A percentile compares a stretch with the other conserved stretches of the same genome.
These are phyloP conservation scores for Nemoura dubitans DNA, from an alignment of 2,888 invertebrate genomes.

Conservation along the genomic window DNA sequence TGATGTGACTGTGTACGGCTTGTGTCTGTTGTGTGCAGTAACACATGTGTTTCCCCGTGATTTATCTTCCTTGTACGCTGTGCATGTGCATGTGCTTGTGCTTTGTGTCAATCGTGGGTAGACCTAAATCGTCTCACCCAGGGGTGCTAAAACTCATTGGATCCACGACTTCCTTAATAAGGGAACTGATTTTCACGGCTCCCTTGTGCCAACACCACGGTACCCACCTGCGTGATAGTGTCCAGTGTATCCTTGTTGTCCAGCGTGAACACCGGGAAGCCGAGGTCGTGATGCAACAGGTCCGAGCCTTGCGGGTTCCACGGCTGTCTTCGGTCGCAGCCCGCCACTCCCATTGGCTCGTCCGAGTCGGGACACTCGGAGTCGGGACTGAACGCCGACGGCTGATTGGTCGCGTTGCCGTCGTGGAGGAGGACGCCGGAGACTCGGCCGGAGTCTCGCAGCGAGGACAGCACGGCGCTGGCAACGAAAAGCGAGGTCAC, in stretches of 20 bases:
- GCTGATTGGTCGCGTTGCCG: conserved; percentile 46
- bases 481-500: too few species aligned
- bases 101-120: too few species aligned
- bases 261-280: conserved; percentile 50
- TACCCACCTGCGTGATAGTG: conserved; percentile 30
- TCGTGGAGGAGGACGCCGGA: conserved; percentile 61
- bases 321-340: conserved; percentile 62
- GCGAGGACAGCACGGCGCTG: conserved; percentile 55
- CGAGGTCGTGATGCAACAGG: conserved; percentile 75
- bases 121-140: too few species aligned
- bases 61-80: too few species aligned
- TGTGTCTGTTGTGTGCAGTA: too few species aligned
- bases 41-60: too few species aligned
- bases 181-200: too few species aligned
- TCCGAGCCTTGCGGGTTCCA: conserved; percentile 87
- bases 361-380: conserved; percentile 84
- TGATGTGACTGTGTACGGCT: too few species aligned
- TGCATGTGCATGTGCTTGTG: too few species aligned
- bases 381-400: conserved; percentile 66
- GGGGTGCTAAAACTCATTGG: too few species aligned
- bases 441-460: conserved; percentile 59
- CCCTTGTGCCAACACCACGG: too few species aligned
- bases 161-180: too few species aligned
- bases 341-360: conserved; percentile 62
- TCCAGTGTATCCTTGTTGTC: conserved; percentile 54